Evolutionary conservation across 1,140 invertebrate species (phyloP).

Genomic region (Zaprionus tsacasi): DNA sequence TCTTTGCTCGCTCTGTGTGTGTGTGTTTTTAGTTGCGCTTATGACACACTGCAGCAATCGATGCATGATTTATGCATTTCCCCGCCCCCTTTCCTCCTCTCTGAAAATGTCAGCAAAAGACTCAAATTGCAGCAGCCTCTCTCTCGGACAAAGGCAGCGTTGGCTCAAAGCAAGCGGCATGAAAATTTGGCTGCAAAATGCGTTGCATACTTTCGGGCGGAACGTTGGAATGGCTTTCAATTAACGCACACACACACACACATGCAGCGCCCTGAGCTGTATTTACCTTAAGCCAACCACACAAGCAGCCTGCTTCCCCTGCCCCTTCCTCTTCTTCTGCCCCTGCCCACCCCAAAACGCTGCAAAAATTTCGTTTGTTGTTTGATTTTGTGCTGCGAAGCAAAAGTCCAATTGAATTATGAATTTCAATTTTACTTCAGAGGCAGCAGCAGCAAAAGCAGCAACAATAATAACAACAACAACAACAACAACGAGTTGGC

Average conservation of each 20-base stretch:
- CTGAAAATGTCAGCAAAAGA: constrained; percentile 72
- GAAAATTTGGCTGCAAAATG: constrained; percentile 42
- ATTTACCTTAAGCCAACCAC: constrained; percentile 35
- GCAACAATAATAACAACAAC: constrained; percentile 43
- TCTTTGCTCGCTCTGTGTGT: constrained; percentile 31
- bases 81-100: no score
- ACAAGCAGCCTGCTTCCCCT: not conserved
- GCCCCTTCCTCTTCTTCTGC: no score
- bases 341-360: constrained; percentile 8
- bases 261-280: constrained; percentile 25
- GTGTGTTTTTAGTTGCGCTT: constrained; percentile 55
- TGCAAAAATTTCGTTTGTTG: constrained; percentile 50
- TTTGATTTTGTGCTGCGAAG: constrained; percentile 58
- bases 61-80: constrained; percentile 81
- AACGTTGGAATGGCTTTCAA: constrained; percentile 44
- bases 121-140: constrained; percentile 8
- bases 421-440: constrained; percentile 78
- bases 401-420: constrained; percentile 79
- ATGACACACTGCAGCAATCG: constrained; percentile 74
- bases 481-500: constrained; percentile 37
- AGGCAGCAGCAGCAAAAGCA: constrained; percentile 9
- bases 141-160: constrained; percentile 2
- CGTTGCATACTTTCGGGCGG: constrained; percentile 42
- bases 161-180: constrained; percentile 47
- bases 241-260: constrained; percentile 34